Base-by-base conservation (phyloP, 2,113 vertebrate species). In the Perca schrenkii region DNA sequence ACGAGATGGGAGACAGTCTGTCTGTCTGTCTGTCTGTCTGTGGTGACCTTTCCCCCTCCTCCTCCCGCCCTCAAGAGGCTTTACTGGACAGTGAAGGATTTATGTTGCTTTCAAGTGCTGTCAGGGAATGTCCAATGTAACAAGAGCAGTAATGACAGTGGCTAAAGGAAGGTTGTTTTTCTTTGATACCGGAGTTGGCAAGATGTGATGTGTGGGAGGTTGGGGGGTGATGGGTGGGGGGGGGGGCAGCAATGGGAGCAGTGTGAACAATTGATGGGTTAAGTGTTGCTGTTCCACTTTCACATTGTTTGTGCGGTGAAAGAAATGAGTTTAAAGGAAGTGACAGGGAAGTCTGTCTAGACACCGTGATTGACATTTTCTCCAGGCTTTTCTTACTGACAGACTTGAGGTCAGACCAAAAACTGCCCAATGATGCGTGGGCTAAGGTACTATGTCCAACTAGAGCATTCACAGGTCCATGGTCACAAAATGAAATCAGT, bases 31-130 rank as follows among this genome's bases (percentile, higher is more conserved):
- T 28, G 28, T 28, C 81, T 86, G 78, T 34, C 6, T 74, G 74
- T 4, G 50, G 16, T 86, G 87, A 87, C 87, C 89, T 90, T 86
- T 77, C 83, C 81, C 72, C 36, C 13, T 50, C 63, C 61, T 86
- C 79, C 83, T 83, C 72, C 36, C 13, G 54, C 63, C 61, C 57
- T 77, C 74, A 40, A 43, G 19, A 80, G 81, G 88, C 75, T 92
- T 88, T 88, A 91, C 60, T 70, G 77, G 72, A 73, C 77, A 80
- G 14, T 53, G 12, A 46, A 10, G 83, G 93, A 90, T 93, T 92
- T 89, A 75, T 80, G 80, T 47, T 79, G 88, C 91, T 74, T 91
- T 85, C 88, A 92, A 69, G 79, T 69, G 78, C 81, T 63, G 89
- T 85, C 65, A 43, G 28, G 83, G 64, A 88, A 85, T 77, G 62